phyloP scores from a whole-genome alignment of 2,113 vertebrate genomes.

The Tenrec ecaudatus region DNA sequence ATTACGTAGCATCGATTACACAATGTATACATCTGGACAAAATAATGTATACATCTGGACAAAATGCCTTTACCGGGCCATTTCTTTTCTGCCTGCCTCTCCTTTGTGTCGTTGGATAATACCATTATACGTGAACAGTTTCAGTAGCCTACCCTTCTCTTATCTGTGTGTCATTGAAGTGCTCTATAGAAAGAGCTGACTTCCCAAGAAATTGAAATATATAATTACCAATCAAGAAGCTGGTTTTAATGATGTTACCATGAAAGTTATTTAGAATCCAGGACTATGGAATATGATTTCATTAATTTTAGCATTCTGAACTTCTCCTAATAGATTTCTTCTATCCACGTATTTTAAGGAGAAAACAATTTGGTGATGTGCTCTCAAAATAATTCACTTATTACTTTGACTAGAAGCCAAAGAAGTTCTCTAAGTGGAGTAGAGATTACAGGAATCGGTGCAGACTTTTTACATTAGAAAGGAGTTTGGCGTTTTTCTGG shows the following conservation, averaged over 20 bases:
- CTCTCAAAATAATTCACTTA: neutral
- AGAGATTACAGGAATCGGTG: neutral
- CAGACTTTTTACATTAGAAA: neutral
- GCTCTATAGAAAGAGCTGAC: neutral
- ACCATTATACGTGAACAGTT: slow-evolving; percentile 8
- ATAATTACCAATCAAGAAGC: neutral
- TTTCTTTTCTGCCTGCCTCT: slow-evolving; percentile 4
- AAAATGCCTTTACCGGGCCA: slow-evolving; percentile 51
- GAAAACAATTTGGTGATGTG: neutral
- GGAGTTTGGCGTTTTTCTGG: neutral
- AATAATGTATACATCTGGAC: slow-evolving; percentile 17
- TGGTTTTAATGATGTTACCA: neutral
- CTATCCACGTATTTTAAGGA: neutral
- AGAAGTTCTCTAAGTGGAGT: neutral
- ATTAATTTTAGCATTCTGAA: slow-evolving; percentile 14
- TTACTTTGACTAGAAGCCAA: neutral
- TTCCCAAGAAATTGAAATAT: neutral
- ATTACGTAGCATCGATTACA: neutral
- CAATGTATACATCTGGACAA: neutral
- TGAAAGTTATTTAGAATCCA: neutral
- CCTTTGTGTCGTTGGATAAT: slow-evolving; percentile 36
- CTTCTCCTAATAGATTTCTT: neutral
- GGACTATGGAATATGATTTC: neutral
- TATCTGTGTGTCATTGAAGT: slow-evolving; percentile 27
- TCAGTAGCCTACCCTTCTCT: slow-evolving; percentile 26